Conservation (phyloP, 2,888 invertebrate species). For the Eristalis arbustorum region DNA sequence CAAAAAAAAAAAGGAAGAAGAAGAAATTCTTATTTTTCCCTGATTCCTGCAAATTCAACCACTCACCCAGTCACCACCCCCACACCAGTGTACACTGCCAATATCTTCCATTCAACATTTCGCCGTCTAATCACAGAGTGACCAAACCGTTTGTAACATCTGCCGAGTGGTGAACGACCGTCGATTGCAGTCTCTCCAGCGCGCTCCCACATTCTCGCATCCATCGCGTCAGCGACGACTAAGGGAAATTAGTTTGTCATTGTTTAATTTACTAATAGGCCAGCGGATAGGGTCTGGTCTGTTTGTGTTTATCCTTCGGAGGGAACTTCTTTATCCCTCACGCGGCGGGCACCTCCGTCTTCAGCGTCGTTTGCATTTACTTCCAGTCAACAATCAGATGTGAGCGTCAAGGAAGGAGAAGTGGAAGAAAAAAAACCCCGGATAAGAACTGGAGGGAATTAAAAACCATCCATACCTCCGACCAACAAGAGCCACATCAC, state of each 20-base stretch:
- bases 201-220: neutral
- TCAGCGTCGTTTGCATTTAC: conserved; percentile 50
- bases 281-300: conserved; percentile 18
- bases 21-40: conserved; percentile 21
- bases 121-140: conserved; percentile 65
- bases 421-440: conserved; percentile 11
- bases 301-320: conserved; percentile 23
- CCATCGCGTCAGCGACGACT: neutral
- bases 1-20: conserved; percentile 48
- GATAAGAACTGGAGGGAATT: conserved; percentile 31
- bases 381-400: conserved; percentile 56
- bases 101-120: neutral
- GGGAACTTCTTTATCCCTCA: conserved; percentile 21
- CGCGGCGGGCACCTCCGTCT: conserved; percentile 7
- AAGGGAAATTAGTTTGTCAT: conserved; percentile 59
- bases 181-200: conserved; percentile 37
- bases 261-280: conserved; percentile 65
- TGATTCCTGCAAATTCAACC: conserved; percentile 63
- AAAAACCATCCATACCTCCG: conserved; percentile 1
- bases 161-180: conserved; percentile 46
- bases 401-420: conserved; percentile 21
- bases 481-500: conserved; percentile 3
- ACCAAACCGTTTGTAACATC: conserved; percentile 67
- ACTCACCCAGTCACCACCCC: too few relatives aligned
- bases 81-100: neutral